phyloP scores from a whole-genome alignment of 92 coral and sea anemone genomes.

The Actinostola sp. region DNA sequence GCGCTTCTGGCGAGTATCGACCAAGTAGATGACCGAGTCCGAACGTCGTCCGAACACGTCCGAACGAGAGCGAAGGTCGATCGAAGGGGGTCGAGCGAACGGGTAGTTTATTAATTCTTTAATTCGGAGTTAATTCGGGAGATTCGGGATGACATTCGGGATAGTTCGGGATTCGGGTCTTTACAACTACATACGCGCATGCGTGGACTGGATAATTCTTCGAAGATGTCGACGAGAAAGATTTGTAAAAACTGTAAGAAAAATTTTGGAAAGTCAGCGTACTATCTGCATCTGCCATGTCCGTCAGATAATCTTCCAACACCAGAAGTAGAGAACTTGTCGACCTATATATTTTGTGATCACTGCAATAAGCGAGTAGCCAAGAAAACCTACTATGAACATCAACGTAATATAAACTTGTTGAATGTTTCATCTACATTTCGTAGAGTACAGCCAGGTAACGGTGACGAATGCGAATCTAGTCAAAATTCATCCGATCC shows the following conservation, averaged over 20 bases:
- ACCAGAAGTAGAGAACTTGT: neutral
- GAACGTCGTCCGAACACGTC: too few relatives aligned
- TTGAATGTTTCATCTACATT: neutral
- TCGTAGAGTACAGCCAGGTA: neutral
- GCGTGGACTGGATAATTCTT: too few relatives aligned
- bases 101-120: too few relatives aligned
- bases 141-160: too few relatives aligned
- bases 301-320: neutral
- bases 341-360: conserved; percentile 31
- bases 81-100: too few relatives aligned
- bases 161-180: too few relatives aligned
- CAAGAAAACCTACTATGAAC: conserved; percentile 34
- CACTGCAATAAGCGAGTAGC: conserved; percentile 37
- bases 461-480: neutral
- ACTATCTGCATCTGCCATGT: conserved; percentile 44
- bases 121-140: too few relatives aligned
- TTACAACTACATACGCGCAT: too few relatives aligned
- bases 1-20: too few relatives aligned
- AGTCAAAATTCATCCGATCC: neutral
- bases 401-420: neutral
- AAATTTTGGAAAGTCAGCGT: conserved; percentile 44
- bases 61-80: too few relatives aligned
- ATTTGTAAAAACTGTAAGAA: conserved; percentile 26
- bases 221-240: too few relatives aligned
- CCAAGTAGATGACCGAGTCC: too few relatives aligned